Evolutionary conservation across 2,113 vertebrate genomes (phyloP).

Genomic region (Tonatia bakeri): DNA sequence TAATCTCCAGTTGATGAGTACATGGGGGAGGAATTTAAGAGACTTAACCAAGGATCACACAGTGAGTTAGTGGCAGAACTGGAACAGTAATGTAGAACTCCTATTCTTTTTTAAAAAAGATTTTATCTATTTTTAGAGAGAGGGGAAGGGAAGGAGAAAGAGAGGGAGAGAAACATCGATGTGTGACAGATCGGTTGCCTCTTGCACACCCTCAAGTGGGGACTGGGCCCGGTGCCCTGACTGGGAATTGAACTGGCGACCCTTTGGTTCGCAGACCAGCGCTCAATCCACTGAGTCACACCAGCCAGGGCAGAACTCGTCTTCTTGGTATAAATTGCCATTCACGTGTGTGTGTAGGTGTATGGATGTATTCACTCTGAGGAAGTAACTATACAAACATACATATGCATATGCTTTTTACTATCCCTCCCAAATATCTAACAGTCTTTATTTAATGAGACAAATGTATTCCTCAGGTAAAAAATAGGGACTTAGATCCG

Average conservation of each 20-base stretch:
- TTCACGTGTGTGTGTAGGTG: neutral
- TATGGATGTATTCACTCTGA: neutral
- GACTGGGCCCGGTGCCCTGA: too few relatives aligned
- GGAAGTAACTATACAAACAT: neutral
- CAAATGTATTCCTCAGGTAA: neutral
- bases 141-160: too few relatives aligned
- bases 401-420: neutral
- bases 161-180: too few relatives aligned
- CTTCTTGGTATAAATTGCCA: neutral
- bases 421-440: neutral
- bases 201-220: too few relatives aligned
- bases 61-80: neutral
- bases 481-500: neutral
- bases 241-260: too few relatives aligned
- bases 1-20: neutral
- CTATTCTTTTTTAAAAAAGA: too few relatives aligned
- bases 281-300: too few relatives aligned
- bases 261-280: too few relatives aligned
- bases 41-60: neutral
- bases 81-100: neutral
- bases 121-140: too few relatives aligned
- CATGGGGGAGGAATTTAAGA: neutral
- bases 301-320: too few relatives aligned
- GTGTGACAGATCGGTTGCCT: too few relatives aligned
- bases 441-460: constrained; percentile 1